Evolutionary conservation across 2,888 invertebrate genomes (phyloP).

Genomic region (Microctonus brassicae): DNA sequence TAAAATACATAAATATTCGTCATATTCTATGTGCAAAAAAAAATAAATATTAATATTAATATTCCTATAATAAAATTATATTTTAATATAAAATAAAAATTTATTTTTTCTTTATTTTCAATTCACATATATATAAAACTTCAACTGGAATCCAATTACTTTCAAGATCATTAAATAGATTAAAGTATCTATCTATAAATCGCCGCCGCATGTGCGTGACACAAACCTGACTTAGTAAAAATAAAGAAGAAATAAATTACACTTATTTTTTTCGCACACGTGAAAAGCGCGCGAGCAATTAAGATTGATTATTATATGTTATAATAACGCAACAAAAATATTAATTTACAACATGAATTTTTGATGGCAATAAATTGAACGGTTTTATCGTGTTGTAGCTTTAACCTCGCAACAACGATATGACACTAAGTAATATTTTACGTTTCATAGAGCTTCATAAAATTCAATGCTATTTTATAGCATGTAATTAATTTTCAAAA

Average conservation of each 20-base stretch:
- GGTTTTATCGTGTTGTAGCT: slow-evolving; percentile 38
- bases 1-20: background rate
- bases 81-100: background rate
- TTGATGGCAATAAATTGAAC: slow-evolving; percentile 43
- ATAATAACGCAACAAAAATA: slow-evolving; percentile 37
- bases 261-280: background rate
- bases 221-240: background rate
- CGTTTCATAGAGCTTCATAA: slow-evolving; percentile 16
- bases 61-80: background rate
- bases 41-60: background rate
- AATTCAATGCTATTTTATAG: slow-evolving; percentile 22
- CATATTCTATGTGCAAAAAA: background rate
- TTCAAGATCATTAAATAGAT: background rate
- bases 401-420: slow-evolving; percentile 16
- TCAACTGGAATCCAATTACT: background rate
- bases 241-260: background rate
- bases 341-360: slow-evolving; percentile 42
- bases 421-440: slow-evolving; percentile 23
- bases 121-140: background rate
- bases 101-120: background rate
- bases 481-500: background rate
- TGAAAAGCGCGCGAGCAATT: slow-evolving; percentile 20
- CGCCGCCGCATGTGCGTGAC: background rate
- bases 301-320: slow-evolving; percentile 8
- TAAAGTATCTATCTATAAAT: background rate